Conservation (phyloP, 2,113 vertebrate species). For the Corvus moneduloides region DNA sequence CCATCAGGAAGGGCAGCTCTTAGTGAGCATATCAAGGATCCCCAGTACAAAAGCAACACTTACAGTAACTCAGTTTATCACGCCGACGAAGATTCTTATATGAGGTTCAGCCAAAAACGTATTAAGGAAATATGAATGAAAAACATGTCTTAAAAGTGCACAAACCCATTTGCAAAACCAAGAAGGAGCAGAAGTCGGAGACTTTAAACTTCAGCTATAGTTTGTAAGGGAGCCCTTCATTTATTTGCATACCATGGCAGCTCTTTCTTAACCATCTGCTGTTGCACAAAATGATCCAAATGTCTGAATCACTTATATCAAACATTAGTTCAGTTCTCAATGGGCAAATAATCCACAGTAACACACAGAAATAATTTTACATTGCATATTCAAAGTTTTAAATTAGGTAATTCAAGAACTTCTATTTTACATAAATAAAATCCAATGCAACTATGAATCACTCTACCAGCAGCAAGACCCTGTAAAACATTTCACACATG, state of each 20-base stretch:
- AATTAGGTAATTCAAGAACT: conserved; percentile 29
- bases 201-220: neutral
- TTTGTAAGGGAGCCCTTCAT: neutral
- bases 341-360: conserved; percentile 21
- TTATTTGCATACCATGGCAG: neutral
- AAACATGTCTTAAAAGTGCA: neutral
- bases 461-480: conserved; percentile 29
- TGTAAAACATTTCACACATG: conserved; percentile 36
- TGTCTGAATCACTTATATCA: neutral
- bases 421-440: conserved; percentile 41
- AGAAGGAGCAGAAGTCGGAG: neutral
- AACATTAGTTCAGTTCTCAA: conserved; percentile 12
- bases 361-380: conserved; percentile 19
- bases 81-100: neutral
- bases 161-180: neutral
- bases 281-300: neutral
- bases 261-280: neutral
- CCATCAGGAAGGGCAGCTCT: neutral
- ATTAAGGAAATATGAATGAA: neutral
- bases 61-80: neutral
- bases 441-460: conserved; percentile 32
- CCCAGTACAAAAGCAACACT: neutral
- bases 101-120: neutral
- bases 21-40: neutral
- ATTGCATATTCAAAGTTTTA: conserved; percentile 44